Conservation (phyloP, 2,888 invertebrate species). For the Ypsolopha scabrella region DNA sequence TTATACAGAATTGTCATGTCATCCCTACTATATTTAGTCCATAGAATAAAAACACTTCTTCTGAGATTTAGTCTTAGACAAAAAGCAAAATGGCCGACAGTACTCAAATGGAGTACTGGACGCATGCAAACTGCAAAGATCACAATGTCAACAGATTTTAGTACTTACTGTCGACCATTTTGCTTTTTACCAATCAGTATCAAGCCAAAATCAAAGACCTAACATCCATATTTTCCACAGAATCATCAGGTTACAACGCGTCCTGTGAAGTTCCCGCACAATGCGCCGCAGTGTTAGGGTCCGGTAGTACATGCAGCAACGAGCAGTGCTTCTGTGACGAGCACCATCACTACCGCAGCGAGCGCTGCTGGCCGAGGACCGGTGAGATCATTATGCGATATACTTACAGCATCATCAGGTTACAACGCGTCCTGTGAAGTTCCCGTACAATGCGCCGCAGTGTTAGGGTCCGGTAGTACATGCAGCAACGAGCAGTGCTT, state of each 20-base stretch:
- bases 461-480: constrained; percentile 22
- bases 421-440: constrained; percentile 22
- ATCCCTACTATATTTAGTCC: too few species aligned
- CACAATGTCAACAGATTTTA: too few species aligned
- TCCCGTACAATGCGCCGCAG: constrained; percentile 27
- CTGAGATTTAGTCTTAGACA: too few species aligned
- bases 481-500: constrained; percentile 25
- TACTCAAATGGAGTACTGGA: too few species aligned
- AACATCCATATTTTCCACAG: constrained; percentile 12
- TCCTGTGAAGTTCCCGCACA: constrained; percentile 31
- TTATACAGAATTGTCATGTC: too few species aligned
- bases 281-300: constrained; percentile 28
- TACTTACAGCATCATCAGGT: constrained; percentile 17
- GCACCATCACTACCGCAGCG: constrained; percentile 31
- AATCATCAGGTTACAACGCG: constrained; percentile 14
- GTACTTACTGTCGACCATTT: too few species aligned
- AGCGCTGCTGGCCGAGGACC: constrained; percentile 36
- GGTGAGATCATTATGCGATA: constrained; percentile 20
- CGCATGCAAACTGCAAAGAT: too few species aligned
- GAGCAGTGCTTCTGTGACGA: constrained; percentile 25
- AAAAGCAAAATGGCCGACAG: too few species aligned
- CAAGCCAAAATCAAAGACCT: too few species aligned
- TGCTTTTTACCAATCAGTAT: too few species aligned
- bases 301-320: constrained; percentile 21
- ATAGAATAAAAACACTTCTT: too few species aligned